These are phyloP conservation scores for Aphelinus atriplicis DNA, from an alignment of 1,140 invertebrate species.

Conservation along the genomic window DNA sequence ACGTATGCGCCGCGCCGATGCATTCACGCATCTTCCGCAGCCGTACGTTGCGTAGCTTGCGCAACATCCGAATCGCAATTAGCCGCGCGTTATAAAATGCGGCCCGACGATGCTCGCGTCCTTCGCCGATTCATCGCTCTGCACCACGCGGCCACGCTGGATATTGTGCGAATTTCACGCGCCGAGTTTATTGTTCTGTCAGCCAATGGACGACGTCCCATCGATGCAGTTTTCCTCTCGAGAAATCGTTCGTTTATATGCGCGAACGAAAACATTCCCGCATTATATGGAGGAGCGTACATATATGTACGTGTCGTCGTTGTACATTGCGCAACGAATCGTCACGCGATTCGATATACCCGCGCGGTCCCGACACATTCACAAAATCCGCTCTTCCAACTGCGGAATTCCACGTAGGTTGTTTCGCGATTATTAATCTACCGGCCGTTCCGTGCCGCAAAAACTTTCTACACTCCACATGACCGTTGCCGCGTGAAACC, in stretches of 20 bases:
- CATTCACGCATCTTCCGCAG: too few species aligned
- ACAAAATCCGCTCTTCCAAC: too few species aligned
- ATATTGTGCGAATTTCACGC: constrained; percentile 9
- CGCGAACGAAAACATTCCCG: too few species aligned
- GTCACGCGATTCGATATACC: too few species aligned
- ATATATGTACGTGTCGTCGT: neutral
- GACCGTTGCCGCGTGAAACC: too few species aligned
- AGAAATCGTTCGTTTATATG: too few species aligned
- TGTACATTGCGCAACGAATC: neutral
- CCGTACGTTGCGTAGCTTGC: constrained; percentile 15
- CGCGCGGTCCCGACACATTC: too few species aligned
- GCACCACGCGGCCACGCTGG: neutral
- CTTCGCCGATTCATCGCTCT: constrained; percentile 1
- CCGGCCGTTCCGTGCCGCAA: too few species aligned
- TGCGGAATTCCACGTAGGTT: too few species aligned
- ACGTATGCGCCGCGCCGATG: too few species aligned
- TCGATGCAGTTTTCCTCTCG: neutral
- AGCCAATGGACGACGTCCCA: neutral
- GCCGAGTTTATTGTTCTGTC: neutral
- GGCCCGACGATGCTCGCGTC: neutral
- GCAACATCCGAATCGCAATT: constrained; percentile 19
- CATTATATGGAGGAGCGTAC: neutral
- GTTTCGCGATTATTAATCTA: too few species aligned
- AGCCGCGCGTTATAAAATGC: neutral
- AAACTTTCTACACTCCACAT: too few species aligned